phyloP scores from a whole-genome alignment of 2,888 invertebrate genomes.

The Cryptocephalus primarius region DNA sequence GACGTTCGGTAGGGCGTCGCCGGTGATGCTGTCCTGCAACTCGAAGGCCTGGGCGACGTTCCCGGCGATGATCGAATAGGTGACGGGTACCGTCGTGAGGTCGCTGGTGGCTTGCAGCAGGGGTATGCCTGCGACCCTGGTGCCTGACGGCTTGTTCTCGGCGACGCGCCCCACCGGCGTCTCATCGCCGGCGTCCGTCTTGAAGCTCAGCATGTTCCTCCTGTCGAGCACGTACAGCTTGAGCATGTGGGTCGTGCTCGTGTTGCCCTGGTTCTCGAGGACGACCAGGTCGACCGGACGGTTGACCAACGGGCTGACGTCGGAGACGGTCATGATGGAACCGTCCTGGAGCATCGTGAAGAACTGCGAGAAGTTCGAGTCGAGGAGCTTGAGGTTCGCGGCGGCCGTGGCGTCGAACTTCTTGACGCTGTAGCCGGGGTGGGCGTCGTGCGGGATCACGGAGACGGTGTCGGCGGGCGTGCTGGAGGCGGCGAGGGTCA shows the following conservation, averaged over 20 bases:
- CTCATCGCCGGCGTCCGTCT: constrained; percentile 47
- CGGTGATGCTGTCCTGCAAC: constrained; percentile 49
- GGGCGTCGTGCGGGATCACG: constrained; percentile 79
- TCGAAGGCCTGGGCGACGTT: constrained; percentile 66
- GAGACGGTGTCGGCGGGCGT: constrained; percentile 31
- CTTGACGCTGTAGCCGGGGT: constrained; percentile 80
- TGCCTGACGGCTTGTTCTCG: constrained; percentile 68
- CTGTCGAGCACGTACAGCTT: constrained; percentile 76
- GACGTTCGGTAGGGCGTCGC: constrained; percentile 37
- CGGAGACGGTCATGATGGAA: constrained; percentile 82
- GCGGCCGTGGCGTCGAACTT: constrained; percentile 52
- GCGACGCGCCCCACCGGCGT: constrained; percentile 58
- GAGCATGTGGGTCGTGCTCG: constrained; percentile 67
- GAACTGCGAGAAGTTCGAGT: constrained; percentile 72
- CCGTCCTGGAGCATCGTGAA: constrained; percentile 83
- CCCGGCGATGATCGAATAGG: constrained; percentile 70
- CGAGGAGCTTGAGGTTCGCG: constrained; percentile 53
- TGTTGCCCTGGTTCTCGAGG: constrained; percentile 69
- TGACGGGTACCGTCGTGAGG: constrained; percentile 54
- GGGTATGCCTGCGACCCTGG: constrained; percentile 59
- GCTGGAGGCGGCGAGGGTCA: neutral
- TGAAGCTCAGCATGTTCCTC: constrained; percentile 70
- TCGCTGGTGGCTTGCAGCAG: constrained; percentile 61
- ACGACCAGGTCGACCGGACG: constrained; percentile 72
- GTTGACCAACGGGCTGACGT: constrained; percentile 70